Conservation (phyloP, 2,113 vertebrate genomes). For the Catagonus wagneri region DNA sequence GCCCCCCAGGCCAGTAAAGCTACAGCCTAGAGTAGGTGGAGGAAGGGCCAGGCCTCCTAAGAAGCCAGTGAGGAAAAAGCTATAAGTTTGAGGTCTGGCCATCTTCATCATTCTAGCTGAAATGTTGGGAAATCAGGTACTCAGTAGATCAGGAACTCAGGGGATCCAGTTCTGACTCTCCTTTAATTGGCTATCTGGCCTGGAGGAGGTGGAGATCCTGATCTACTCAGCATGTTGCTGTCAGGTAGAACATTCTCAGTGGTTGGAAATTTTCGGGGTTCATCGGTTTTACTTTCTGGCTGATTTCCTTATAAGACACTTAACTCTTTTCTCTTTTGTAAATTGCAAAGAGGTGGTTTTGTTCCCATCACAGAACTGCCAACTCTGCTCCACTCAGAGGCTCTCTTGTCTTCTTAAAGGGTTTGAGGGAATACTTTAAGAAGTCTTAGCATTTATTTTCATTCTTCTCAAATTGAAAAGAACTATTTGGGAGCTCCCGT, state of each 20-base stretch:
- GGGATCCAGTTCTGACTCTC: no score
- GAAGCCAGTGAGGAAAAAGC: background rate
- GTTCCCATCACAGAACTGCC: slow-evolving; percentile 33
- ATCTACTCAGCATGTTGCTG: background rate
- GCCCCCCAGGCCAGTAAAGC: background rate
- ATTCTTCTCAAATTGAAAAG: slow-evolving; percentile 39
- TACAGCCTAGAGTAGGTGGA: background rate
- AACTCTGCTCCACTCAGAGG: background rate
- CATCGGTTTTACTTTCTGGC: slow-evolving; percentile 29
- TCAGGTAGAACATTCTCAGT: background rate
- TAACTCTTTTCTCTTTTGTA: slow-evolving; percentile 34
- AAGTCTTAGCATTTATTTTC: slow-evolving; percentile 53
- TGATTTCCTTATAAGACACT: slow-evolving; percentile 14
- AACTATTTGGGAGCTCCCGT: background rate
- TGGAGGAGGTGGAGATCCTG: no score
- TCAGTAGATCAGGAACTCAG: background rate
- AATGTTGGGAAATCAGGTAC: background rate
- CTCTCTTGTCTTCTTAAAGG: slow-evolving; percentile 25
- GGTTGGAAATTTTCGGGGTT: slow-evolving; percentile 25
- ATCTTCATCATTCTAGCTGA: background rate
- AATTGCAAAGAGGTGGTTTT: slow-evolving; percentile 42
- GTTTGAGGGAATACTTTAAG: background rate
- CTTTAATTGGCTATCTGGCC: no score
- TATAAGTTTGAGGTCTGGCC: background rate
- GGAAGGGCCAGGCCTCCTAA: background rate